A percentile compares a stretch with the other conserved stretches of the same genome.
phyloP scores from a whole-genome alignment of 2,113 vertebrate species.

The Oriolus oriolus region DNA sequence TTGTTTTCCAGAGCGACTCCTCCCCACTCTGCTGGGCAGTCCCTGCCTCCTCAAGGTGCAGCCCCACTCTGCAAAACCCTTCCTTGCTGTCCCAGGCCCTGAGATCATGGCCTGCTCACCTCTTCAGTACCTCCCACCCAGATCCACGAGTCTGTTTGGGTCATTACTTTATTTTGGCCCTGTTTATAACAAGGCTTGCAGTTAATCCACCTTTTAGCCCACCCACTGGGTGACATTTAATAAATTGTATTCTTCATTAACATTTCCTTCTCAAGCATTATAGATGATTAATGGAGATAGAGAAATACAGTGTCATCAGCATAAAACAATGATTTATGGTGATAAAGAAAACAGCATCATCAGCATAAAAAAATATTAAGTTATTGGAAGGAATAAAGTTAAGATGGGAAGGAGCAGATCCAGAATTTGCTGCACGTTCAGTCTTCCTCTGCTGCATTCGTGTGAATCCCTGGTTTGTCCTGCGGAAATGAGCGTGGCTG shows the following conservation, averaged over 20 bases:
- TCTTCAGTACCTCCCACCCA: neutral
- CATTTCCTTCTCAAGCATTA: slow-evolving; percentile 18
- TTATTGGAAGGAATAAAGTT: neutral
- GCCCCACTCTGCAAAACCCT: neutral
- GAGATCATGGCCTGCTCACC: fast-evolving
- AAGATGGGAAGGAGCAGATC: neutral
- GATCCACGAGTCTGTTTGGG: neutral
- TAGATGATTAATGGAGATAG: slow-evolving; percentile 50
- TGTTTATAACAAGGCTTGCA: neutral
- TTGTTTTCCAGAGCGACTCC: neutral
- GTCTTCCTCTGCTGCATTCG: neutral
- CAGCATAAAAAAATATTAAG: slow-evolving; percentile 17
- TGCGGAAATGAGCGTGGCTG: neutral
- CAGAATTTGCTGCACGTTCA: neutral
- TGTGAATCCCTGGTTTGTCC: neutral
- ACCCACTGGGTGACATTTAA: slow-evolving; percentile 8
- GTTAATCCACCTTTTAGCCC: neutral
- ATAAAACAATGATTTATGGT: slow-evolving; percentile 55
- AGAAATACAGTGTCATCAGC: slow-evolving; percentile 49
- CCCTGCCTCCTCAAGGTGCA: neutral
- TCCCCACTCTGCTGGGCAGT: neutral
- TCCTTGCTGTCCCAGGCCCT: fast-evolving
- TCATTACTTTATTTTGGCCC: neutral
- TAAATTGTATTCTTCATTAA: slow-evolving; percentile 48
- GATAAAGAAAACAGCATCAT: neutral